Evolutionary conservation across 2,113 vertebrate species (phyloP), one percentile per base, ranked within the genome.

Genomic region (Hemichromis elongatus): DNA sequence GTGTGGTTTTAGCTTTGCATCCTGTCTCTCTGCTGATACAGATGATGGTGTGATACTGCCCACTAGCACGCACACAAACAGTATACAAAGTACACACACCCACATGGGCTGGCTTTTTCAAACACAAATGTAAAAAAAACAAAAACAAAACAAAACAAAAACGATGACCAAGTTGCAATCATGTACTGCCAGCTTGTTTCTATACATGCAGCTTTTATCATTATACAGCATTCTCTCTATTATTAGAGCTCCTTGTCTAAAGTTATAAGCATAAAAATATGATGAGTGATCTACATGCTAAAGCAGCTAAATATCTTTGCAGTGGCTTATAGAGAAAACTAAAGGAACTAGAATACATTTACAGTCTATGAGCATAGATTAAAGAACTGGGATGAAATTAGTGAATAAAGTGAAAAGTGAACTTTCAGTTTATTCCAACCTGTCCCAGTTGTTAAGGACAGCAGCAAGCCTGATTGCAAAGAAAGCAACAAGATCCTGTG

Each of bases 1-100:
- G 21, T 77, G 88, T 92, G 93, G 90, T 82, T 92, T 92, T 63
- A 35, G 50, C 52, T 85, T 85, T 86, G 91, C 89, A 89, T 95
- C 91, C 92, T 95, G 94, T 91, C 87, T 80, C 84, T 92, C 73
- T 87, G 80, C 77, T 92, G 37, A 89, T 90, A 85, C 79, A 47
- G 45, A 83, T 75, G 63, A 92, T 85, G 89, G 87, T 86, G 84
- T 53, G 82, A 85, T 82, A 86, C 53, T 90, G 78, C 82, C 79
- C 68, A 88, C 21, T 50, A 66, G 82, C 37, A 56, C 13, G 7
- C 73, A 84, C 56, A 81, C n/a, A 81, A 77, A 75, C 45, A 37
- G 9, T 16, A 75, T 75, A 75, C 1, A 50, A 50, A 75, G 16
- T 50, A 52, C 61, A 42, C 47, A 59, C 57, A 63, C 80, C 35